Percentiles rank a stretch among this genome's conserved stretches.
These are phyloP conservation scores for Cerastis leucographa DNA, from an alignment of 2,888 invertebrate genomes.

Conservation along the genomic window DNA sequence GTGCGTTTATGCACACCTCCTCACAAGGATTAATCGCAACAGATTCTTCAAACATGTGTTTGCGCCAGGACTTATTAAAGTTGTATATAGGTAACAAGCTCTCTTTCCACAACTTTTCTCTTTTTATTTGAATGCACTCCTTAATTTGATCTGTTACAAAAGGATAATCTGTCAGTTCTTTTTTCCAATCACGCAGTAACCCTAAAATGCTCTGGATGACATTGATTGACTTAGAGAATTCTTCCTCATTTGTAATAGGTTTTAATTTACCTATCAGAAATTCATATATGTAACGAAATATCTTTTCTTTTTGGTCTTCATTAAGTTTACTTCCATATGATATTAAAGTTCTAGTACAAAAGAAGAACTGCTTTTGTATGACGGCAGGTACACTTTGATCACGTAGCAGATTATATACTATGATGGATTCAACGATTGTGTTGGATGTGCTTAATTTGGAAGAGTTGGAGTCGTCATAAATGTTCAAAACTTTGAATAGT, in stretches of 20 bases:
- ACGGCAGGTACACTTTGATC: slow-evolving; percentile 71
- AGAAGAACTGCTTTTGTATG: slow-evolving; percentile 73
- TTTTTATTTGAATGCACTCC: slow-evolving; percentile 72
- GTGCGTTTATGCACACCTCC: slow-evolving; percentile 78
- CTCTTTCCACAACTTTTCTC: slow-evolving; percentile 71
- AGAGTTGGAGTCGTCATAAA: slow-evolving; percentile 69
- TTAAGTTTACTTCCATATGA: slow-evolving; percentile 69
- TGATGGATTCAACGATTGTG: slow-evolving; percentile 67
- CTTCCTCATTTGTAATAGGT: slow-evolving; percentile 64
- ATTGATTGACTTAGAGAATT: slow-evolving; percentile 62
- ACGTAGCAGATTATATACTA: slow-evolving; percentile 74
- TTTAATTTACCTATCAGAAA: slow-evolving; percentile 64
- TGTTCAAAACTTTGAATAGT: slow-evolving; percentile 75
- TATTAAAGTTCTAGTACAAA: slow-evolving; percentile 68
- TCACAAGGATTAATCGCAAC: slow-evolving; percentile 74
- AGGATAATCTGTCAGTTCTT: slow-evolving; percentile 75
- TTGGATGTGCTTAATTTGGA: background rate
- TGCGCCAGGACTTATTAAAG: slow-evolving; percentile 81
- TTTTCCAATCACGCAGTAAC: slow-evolving; percentile 78
- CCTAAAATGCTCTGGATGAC: slow-evolving; percentile 64
- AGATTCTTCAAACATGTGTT: slow-evolving; percentile 80
- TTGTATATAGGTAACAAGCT: slow-evolving; percentile 76
- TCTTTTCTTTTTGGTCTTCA: slow-evolving; percentile 70
- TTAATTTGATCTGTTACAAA: slow-evolving; percentile 74
- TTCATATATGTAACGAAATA: slow-evolving; percentile 77